Evolutionary conservation across 2,113 vertebrate genomes (phyloP).

Genomic region (Nesogale talazaci): DNA sequence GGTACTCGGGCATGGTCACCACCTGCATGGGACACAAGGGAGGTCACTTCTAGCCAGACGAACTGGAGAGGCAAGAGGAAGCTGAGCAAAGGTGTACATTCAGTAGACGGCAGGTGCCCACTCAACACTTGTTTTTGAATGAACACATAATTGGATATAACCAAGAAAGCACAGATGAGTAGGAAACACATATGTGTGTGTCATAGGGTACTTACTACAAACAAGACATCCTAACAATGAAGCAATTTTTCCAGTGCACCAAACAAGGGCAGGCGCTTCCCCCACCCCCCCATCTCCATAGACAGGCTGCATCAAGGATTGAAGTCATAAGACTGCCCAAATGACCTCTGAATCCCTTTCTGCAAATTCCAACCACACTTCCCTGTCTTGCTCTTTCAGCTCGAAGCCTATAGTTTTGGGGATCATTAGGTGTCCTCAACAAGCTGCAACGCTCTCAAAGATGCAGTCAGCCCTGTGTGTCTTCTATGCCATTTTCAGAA

Average conservation of each 20-base stretch:
- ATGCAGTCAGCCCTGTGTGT: not conserved
- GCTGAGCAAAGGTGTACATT: not conserved
- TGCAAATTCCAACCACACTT: not conserved
- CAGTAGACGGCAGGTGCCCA: not conserved
- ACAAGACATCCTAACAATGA: not conserved
- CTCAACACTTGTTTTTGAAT: not conserved
- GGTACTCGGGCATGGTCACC: constrained; percentile 98
- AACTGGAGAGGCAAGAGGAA: not conserved
- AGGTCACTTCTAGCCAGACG: not conserved
- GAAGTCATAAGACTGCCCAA: not conserved
- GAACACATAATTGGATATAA: not conserved
- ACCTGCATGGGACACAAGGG: constrained; percentile 84
- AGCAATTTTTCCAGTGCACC: not conserved
- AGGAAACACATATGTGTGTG: not conserved
- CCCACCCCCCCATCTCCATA: not conserved
- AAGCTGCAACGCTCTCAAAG: constrained; percentile 3
- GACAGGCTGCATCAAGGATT: not conserved
- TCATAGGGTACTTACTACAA: not conserved
- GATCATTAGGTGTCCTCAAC: not conserved
- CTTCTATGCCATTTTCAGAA: not conserved
- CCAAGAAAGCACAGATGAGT: not conserved
- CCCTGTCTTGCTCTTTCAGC: not conserved
- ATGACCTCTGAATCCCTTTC: not conserved
- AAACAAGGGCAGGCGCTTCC: not conserved
- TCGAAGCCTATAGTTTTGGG: not conserved